Evolutionary conservation across 2,797 vertebrate genomes (phyloP), one percentile per base, ranked within the genome.

Genomic region (Sebastes melanostomus): DNA sequence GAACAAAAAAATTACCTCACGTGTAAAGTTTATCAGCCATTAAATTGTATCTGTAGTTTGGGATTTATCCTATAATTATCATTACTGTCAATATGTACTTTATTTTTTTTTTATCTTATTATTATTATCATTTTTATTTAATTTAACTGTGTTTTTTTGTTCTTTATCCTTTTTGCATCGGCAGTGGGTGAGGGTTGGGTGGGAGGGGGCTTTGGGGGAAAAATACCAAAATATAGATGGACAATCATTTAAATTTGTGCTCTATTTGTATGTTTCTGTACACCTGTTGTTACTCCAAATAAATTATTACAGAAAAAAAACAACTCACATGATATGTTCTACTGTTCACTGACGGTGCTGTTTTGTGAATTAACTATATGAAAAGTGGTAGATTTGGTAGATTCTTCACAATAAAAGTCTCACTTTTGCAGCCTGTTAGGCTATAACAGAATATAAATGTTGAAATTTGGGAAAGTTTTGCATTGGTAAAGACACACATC

Each of bases 401-500:
- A 24, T 22, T 66, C 12, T 60, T 73, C 14, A 24, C 3, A 72
- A 61, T 25, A 59, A 56, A 62, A 29, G 18, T 22, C 18, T 36
- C 0, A 4, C 1, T 62, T 73, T 30, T 63, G 9, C 6, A 69
- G 11, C 0, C 62, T 12, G 24, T 32, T 32, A 61, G 58, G 6
- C 8, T 29, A 12, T 9, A 25, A 54, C 16, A 61, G 4, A 60
- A 27, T 4, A 14, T 52, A 71, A 68, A 59, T 30, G 2, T 29
- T n/a, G 0, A 38, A 27, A 59, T 7, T 27, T 62, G 10, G 5
- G 10, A 25, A 46, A 65, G 60, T 63, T 1, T n/a, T 79, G 29
- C 22, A 75, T 74, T 82, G 82, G 5, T 46, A 25, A 80, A 72
- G 65, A 38, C 16, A 52, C 20, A 66, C 16, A 38, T 36, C 9